phyloP scores from a whole-genome alignment of 2,888 invertebrate genomes.

The Ennomos erosarius region DNA sequence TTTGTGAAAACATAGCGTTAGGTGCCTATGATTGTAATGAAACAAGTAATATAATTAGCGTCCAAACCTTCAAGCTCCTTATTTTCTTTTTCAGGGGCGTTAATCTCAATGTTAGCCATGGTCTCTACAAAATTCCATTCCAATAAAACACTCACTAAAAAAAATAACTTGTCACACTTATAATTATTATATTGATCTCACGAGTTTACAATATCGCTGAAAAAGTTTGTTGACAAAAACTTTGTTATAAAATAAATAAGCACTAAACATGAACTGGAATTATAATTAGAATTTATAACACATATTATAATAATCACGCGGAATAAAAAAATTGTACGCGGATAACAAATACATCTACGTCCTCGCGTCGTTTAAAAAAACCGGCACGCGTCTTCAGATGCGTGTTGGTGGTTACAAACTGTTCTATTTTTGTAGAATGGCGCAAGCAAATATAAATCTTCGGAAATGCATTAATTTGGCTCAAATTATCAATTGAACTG shows the following conservation, averaged over 20 bases:
- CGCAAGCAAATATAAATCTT: slow-evolving; percentile 63
- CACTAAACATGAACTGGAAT: neutral
- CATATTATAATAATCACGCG: slow-evolving; percentile 6
- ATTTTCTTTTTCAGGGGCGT: slow-evolving; percentile 38
- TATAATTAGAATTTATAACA: neutral
- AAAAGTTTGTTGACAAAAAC: neutral
- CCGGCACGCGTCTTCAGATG: slow-evolving; percentile 56
- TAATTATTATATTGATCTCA: neutral
- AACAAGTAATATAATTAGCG: neutral
- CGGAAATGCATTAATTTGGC: slow-evolving; percentile 47
- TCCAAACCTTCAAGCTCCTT: slow-evolving; percentile 41
- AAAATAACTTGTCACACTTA: slow-evolving; percentile 12
- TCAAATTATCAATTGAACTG: neutral
- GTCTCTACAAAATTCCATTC: slow-evolving; percentile 40
- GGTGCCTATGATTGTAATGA: too few relatives aligned
- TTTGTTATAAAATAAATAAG: neutral
- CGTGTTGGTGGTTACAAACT: slow-evolving; percentile 66
- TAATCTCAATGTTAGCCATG: slow-evolving; percentile 57
- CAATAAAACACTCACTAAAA: slow-evolving; percentile 37
- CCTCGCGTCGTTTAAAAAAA: slow-evolving; percentile 1
- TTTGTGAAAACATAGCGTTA: too few relatives aligned
- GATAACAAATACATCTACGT: neutral
- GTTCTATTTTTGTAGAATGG: slow-evolving; percentile 69
- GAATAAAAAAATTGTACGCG: slow-evolving; percentile 1
- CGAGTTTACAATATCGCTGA: too few relatives aligned